Conservation (phyloP, 2,797 vertebrate genomes). For the Morus bassanus region DNA sequence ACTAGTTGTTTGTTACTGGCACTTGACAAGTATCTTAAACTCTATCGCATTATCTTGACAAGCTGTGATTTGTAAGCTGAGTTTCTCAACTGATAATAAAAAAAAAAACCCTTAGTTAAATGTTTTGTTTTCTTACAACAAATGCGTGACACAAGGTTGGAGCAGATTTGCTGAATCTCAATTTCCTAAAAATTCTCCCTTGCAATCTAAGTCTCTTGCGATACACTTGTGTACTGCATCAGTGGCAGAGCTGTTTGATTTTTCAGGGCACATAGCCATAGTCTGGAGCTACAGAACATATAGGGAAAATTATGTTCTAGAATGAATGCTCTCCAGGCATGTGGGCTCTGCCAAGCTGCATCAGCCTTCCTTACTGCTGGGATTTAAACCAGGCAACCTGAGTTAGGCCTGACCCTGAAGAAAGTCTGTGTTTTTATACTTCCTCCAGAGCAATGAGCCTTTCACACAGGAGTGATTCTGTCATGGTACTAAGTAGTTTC, state of each 20-base stretch:
- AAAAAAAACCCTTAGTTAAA: background rate
- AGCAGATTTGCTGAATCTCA: background rate
- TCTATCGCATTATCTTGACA: background rate
- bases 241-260: background rate
- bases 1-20: background rate
- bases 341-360: background rate
- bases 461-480: background rate
- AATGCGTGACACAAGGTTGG: background rate
- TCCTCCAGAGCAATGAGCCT: background rate
- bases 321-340: background rate
- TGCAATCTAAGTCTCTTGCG: background rate
- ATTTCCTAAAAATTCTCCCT: background rate
- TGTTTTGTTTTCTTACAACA: background rate
- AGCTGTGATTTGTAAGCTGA: background rate
- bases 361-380: background rate
- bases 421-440: background rate
- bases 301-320: background rate
- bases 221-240: background rate
- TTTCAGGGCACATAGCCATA: background rate
- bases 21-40: background rate
- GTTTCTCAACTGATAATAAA: background rate
- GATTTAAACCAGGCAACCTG: background rate
- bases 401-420: background rate
- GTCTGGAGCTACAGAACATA: background rate
- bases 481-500: background rate